Evolutionary conservation across 2,888 invertebrate genomes (phyloP), one percentile per base, ranked within the genome.

Genomic region (Neoascia interrupta): DNA sequence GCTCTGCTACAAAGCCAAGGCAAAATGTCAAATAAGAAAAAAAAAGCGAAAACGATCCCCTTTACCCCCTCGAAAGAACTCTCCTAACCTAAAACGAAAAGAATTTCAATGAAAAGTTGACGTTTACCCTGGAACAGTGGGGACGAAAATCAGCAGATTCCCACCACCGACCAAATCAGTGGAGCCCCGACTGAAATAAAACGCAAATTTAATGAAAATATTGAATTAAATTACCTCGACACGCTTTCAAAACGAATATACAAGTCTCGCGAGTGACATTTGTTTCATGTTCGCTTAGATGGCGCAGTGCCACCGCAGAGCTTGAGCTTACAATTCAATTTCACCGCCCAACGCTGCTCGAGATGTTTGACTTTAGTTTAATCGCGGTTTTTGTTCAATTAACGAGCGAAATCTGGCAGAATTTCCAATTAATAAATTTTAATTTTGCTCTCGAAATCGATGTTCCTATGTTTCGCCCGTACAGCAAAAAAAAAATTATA

Each of bases 81-180:
- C 64, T 60, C 76, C 76, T 76, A 76, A 76, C 76, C 76, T 76
- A 66, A 64, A 76, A 72, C 26, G 58, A 63, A 49, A 68, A 56
- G 37, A 47, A 51, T 69, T 60, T 60, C 49, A 21, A 49, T 63
- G n/a, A 75, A 69, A 43, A 54, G 11, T 60, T 58, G 61, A 64
- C 72, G 36, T 66, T 64, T 64, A 64, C 16, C 51, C 39, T 60
- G 28, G 26, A 28, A 51, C 39, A 15, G 43, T 36, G 6, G n/a
- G 53, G 53, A 13, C 26, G 26, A 58, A 49, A 37, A 31, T 34
- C 31, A n/a, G n/a, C 10, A 21, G 45, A 53, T 19, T 45, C 26
- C 15, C 1, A 18, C 45, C n/a, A 49, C 11, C 11, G n/a, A n/a
- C n/a, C n/a, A 39, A 16, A 16, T 43, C n/a, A n/a, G n/a, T 64